Percentiles rank a stretch among this genome's conserved stretches.
These are phyloP conservation scores for Cottus gobio DNA, from an alignment of 2,113 vertebrate species.

Conservation along the genomic window DNA sequence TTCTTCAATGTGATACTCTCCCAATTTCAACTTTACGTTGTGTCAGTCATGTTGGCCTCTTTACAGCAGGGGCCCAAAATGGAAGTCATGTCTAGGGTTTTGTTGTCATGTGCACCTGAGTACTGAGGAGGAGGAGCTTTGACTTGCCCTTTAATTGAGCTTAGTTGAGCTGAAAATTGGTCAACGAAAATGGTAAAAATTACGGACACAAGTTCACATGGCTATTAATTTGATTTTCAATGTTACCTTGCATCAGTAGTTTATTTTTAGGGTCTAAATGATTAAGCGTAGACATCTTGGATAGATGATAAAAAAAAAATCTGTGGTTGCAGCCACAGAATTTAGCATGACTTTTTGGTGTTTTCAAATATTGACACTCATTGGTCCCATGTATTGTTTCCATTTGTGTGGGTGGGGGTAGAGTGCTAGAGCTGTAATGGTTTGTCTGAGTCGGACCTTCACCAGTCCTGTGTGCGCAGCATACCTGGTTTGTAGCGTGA, in stretches of 20 bases:
- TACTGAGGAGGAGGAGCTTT: too few species aligned
- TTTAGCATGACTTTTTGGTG: neutral
- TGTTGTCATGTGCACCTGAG: neutral
- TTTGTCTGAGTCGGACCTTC: neutral
- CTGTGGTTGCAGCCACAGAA: neutral
- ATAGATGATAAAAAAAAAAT: neutral
- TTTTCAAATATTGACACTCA: neutral
- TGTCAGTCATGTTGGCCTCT: conserved; percentile 1
- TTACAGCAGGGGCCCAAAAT: conserved; percentile 30
- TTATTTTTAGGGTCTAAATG: too few species aligned
- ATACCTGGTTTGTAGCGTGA: neutral
- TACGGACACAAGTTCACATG: too few species aligned
- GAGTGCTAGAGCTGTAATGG: too few species aligned
- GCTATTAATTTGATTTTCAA: too few species aligned
- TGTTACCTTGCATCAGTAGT: too few species aligned
- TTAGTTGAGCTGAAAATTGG: neutral
- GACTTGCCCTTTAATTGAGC: neutral
- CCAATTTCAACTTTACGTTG: neutral
- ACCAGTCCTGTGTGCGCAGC: neutral
- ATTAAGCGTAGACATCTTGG: neutral
- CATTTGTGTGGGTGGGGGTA: neutral
- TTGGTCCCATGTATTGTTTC: too few species aligned
- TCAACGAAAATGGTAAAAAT: too few species aligned
- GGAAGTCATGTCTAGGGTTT: neutral
- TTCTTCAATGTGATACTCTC: too few species aligned